Evolutionary conservation across 2,888 invertebrate genomes (phyloP).

Genomic region (Drosophila villosipedis): DNA sequence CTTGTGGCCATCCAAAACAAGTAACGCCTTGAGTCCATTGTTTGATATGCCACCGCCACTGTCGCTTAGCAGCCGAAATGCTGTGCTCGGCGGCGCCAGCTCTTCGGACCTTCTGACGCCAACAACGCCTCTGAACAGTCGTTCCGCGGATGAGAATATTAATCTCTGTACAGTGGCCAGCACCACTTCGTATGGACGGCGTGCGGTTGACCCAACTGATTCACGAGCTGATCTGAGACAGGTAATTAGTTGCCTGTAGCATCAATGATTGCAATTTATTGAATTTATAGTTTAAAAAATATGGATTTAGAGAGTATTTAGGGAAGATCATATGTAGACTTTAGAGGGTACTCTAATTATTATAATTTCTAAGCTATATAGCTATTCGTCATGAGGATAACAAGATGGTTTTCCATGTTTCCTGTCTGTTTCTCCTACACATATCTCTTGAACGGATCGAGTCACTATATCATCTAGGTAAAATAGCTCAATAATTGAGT

Average conservation of each 20-base stretch:
- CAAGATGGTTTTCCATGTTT: background rate
- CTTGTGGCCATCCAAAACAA: background rate
- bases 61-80: background rate
- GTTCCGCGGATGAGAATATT: background rate
- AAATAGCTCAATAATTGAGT: background rate
- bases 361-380: background rate
- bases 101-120: background rate
- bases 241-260: background rate
- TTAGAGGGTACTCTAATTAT: background rate
- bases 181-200: background rate
- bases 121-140: background rate
- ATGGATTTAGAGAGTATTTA: background rate
- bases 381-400: background rate
- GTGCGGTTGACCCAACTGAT: background rate
- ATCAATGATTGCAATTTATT: background rate
- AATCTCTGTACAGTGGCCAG: no score
- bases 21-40: background rate
- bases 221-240: conserved; percentile 1
- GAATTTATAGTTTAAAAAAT: background rate
- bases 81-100: background rate
- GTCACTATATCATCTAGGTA: background rate
- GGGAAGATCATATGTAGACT: background rate
- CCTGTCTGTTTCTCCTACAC: background rate
- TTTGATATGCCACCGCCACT: conserved; percentile 58
- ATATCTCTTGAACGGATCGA: background rate